Evolutionary conservation across 1,140 invertebrate species (phyloP), one percentile per base, ranked within the genome.

Genomic region (Drosophila lacteicornis): DNA sequence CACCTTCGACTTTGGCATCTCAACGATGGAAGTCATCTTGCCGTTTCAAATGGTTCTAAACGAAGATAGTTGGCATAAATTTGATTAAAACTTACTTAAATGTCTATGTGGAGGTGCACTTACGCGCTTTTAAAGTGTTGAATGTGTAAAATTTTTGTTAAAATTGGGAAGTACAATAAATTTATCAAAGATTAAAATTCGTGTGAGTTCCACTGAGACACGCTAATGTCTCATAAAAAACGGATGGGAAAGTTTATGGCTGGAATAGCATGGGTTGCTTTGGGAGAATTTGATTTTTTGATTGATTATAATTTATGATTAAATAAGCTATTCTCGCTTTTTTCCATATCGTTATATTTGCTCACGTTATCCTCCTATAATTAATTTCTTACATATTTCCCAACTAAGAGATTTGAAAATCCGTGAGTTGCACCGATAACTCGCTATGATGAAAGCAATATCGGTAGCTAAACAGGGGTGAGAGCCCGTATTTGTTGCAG

Each of bases 21-120:
- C 80, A 40, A 87, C 67, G 53, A 90, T 84, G 4, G 84, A 90
- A 15, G 85, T 68, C 84, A 88, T 88, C 38, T 43, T 50, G 63
- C 11, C 11, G 27, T 40, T 27, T 49, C 13, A 12, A 40, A 30
- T 30, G 36, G 2, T 11, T 9, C 36, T 25, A 43, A 25, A 12
- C n/a, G 12, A n/a, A 17, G 3, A 25, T 2, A 0, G 12, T 40
- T 11, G 19, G 15, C 25, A 22, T 15, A 3, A 22, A 22, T 12
- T 27, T 4, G 2, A 17, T 12, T 9, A 6, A 12, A 3, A 6
- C n/a, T 38, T 3, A 17, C 22, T 4, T 1, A 30, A 30, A 30
- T 8, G 30, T 30, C 7, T 30, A 7, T 9, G 7, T 33, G 30
- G 8, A 33, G 8, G 30, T 33, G 8, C 30, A 33, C 13, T 15